A percentile compares a stretch with the other conserved stretches of the same genome.
These are phyloP conservation scores for Myotis yumanensis DNA, from an alignment of 2,113 vertebrate species.

Conservation along the genomic window DNA sequence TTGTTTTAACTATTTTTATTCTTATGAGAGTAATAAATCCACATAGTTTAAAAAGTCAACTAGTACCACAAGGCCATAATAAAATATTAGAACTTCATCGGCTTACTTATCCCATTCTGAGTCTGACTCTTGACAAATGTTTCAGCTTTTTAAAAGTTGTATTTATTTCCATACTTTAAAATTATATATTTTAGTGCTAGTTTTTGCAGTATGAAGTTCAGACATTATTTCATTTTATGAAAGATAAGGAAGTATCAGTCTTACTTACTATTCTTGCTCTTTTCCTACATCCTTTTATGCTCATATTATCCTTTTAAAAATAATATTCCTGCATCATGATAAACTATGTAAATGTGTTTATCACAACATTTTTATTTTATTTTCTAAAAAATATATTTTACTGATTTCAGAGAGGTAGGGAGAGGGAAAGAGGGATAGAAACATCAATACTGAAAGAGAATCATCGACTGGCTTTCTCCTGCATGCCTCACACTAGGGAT, in stretches of 20 bases:
- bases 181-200: background rate
- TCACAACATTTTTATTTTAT: background rate
- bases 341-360: background rate
- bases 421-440: too few relatives aligned
- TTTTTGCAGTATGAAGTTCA: background rate
- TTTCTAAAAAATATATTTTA: background rate
- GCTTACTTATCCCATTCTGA: background rate
- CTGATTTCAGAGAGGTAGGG: too few relatives aligned
- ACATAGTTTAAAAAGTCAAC: slow-evolving; percentile 53
- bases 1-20: slow-evolving; percentile 67
- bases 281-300: background rate
- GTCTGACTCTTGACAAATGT: background rate
- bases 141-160: background rate
- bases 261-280: background rate
- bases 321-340: background rate
- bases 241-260: background rate
- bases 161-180: background rate
- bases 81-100: background rate
- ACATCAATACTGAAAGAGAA: too few relatives aligned
- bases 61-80: background rate
- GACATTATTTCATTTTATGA: background rate
- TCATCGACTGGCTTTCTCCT: too few relatives aligned
- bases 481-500: too few relatives aligned
- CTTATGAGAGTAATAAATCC: slow-evolving; percentile 36
- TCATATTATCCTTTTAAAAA: background rate